Base-by-base conservation (phyloP, 1,140 invertebrate genomes). In the Helicoverpa armigera region DNA sequence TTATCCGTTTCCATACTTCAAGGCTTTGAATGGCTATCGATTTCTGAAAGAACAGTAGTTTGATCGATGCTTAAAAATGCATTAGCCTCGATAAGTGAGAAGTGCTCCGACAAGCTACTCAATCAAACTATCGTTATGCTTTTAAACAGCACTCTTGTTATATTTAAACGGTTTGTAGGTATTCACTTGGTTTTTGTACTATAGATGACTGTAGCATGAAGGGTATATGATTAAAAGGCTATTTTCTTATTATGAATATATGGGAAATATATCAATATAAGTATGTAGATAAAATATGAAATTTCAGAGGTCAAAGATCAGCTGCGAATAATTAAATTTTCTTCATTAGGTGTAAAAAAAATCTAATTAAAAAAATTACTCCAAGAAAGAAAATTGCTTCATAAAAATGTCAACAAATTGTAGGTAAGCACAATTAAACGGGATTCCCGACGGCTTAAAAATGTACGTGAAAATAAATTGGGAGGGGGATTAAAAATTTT, bases 1-100 rank as follows among this genome's bases (percentile, higher is more conserved):
- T 11, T 50, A 48, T 50, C n/a, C 1, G 11, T 48, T 48, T 50
- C 61, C 5, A 0, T 63, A 67, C n/a, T 12, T 48, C n/a, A 18
- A 35, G 5, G 31, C 63, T 18, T 16, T 18, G 9, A 11, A 18
- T 18, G n/a, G 35, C 63, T 67, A 48, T 50, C n/a, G 43, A 50
- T 67, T 48, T n/a, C 12, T 2, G 7, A 43, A 48, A 4, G 1
- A 67, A 50, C 43, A 67, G 35, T n/a, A 35, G 43, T 67, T 48
- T 67, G 63, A 67, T 67, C 63, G 63, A 67, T 67, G 63, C 43
- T 67, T 67, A 67, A 67, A 67, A 67, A 67, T 67, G 63, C 63
- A 67, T 67, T 67, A 67, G 63, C 63, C n/a, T 48, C 43, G 63
- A 50, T 48, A 67, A 67, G 43, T 67, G 63, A 48, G 43, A 48